Evolutionary conservation across 1,140 invertebrate species (phyloP).

Genomic region (Trichonephila clavipes): DNA sequence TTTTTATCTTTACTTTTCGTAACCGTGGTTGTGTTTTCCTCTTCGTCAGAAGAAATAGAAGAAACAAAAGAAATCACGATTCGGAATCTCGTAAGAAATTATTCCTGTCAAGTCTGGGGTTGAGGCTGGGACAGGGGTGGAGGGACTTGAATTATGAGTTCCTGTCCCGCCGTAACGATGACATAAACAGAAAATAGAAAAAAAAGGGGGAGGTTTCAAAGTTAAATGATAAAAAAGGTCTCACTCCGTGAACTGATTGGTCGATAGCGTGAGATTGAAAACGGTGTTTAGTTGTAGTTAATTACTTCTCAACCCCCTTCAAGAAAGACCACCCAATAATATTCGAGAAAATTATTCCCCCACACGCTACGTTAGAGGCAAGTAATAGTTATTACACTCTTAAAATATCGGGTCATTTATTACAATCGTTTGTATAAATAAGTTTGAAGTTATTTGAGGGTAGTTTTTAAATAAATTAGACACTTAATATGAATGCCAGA

Average conservation of each 20-base stretch:
- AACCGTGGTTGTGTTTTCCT: neutral
- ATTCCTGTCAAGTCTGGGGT: neutral
- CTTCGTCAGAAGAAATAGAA: neutral
- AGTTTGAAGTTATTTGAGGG: neutral
- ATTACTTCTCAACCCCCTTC: neutral
- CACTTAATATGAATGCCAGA: neutral
- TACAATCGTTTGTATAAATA: neutral
- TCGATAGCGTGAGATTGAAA: neutral
- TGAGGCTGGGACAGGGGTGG: neutral
- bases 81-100: neutral
- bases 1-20: slow-evolving; percentile 1
- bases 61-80: slow-evolving; percentile 20
- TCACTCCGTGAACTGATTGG: neutral
- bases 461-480: no score
- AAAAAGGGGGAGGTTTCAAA: neutral
- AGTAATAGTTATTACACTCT: neutral
- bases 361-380: neutral
- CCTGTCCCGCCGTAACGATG: slow-evolving; percentile 15
- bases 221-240: neutral
- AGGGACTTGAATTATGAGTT: neutral
- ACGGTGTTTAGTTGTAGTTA: neutral
- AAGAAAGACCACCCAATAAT: neutral
- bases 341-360: neutral
- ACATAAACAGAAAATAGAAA: neutral
- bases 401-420: neutral